Evolutionary conservation across 1,140 invertebrate species (phyloP).

Genomic region (Pachyrhynchus sulphureomaculatus): DNA sequence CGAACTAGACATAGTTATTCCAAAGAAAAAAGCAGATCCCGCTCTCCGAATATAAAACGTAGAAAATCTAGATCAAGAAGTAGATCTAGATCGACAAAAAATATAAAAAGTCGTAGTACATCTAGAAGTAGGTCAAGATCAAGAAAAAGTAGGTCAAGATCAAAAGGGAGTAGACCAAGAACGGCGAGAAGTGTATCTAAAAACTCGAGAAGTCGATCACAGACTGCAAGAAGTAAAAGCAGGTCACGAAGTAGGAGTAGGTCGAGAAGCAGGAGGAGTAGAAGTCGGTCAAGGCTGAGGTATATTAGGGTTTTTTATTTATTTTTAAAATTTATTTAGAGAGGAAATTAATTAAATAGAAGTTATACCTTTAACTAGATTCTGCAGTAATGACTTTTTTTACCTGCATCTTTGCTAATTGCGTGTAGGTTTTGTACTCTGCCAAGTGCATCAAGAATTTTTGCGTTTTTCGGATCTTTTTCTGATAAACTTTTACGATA

Average conservation of each 20-base stretch:
- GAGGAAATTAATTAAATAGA: no score
- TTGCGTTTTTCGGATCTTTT: no score
- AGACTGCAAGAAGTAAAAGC: conserved; percentile 51
- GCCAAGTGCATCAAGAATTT: no score
- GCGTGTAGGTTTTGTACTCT: no score
- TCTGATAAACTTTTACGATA: no score
- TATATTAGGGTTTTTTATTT: neutral
- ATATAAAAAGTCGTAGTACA: neutral
- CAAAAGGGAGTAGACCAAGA: conserved; percentile 5
- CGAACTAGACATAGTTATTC: conserved; percentile 38
- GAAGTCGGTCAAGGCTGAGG: neutral
- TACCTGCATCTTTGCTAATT: no score
- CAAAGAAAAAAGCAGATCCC: conserved; percentile 45
- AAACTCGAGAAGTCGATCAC: conserved; percentile 48
- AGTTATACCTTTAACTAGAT: no score
- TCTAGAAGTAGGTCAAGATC: conserved; percentile 16
- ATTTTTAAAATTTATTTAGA: neutral
- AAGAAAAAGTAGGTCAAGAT: neutral
- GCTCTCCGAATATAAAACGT: conserved; percentile 44
- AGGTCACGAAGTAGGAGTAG: no score
- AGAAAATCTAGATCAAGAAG: conserved; percentile 46
- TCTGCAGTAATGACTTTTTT: no score
- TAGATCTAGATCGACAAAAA: conserved; percentile 49
- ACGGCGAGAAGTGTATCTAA: conserved; percentile 46
- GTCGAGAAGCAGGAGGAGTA: conserved; percentile 36